A percentile compares a stretch with the other conserved stretches of the same genome.
phyloP scores from a whole-genome alignment of 2,113 vertebrate species.

The Laticauda laticaudata region DNA sequence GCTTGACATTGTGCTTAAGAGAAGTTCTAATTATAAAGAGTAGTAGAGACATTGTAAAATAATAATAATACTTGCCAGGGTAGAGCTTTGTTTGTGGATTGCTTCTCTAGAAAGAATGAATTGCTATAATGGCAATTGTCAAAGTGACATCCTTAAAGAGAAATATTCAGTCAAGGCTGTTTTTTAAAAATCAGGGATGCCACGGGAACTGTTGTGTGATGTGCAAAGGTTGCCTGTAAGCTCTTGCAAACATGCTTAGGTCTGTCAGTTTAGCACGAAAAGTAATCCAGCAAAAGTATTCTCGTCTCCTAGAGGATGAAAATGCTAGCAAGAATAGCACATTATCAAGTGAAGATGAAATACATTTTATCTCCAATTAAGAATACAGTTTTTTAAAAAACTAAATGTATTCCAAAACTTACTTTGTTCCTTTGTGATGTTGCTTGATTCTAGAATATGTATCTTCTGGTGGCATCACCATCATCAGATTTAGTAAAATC shows the following conservation, averaged over 20 bases:
- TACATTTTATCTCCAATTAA: not conserved
- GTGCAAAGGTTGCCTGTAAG: not conserved
- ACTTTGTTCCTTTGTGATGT: not conserved
- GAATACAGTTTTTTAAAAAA: not conserved
- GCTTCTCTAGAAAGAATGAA: slow-evolving; percentile 8
- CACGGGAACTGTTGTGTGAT: not conserved
- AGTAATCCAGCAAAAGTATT: not conserved
- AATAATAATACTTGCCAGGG: slow-evolving; percentile 16
- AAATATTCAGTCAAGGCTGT: not conserved
- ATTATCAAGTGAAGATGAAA: not conserved
- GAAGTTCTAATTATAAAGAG: slow-evolving; percentile 21
- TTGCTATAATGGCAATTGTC: not conserved
- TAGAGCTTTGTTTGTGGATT: not conserved
- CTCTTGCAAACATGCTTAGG: slow-evolving; percentile 13
- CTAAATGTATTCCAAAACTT: not conserved
- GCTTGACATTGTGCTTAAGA: slow-evolving; percentile 3
- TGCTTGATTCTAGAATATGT: not conserved
- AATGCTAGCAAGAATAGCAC: not conserved
- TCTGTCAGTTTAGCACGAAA: not conserved
- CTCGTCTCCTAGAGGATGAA: not conserved
- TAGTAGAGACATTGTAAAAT: slow-evolving; percentile 14
- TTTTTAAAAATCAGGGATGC: slow-evolving; percentile 17
- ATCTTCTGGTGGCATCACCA: not conserved
- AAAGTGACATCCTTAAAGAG: not conserved
- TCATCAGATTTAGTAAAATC: not conserved